Conservation (phyloP, 53 echinoderm and acorn worm genomes). For the Crossaster papposus region DNA sequence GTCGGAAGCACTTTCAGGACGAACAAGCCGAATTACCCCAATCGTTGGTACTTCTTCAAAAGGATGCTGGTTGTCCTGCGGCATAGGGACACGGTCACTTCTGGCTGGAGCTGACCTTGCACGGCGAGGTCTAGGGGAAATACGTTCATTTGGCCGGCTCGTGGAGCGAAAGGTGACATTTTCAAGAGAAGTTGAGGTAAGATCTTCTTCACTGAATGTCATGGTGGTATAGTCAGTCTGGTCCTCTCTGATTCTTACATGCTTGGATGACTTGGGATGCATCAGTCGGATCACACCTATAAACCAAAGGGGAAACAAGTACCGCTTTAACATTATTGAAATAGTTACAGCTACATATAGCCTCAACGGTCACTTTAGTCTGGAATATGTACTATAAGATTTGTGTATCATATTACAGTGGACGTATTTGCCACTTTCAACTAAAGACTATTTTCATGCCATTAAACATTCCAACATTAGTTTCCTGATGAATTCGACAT, state of each 20-base stretch:
- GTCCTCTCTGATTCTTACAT: slow-evolving; percentile 52
- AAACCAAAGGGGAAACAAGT: background rate
- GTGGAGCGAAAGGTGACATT: slow-evolving; percentile 33
- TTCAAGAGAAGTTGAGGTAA: slow-evolving; percentile 11
- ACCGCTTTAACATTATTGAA: background rate
- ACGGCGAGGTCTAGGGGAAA: slow-evolving; percentile 33
- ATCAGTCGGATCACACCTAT: slow-evolving; percentile 60
- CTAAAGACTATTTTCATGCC: background rate
- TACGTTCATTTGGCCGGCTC: slow-evolving; percentile 41
- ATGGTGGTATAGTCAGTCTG: slow-evolving; percentile 8
- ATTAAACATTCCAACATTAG: background rate
- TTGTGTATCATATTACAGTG: background rate
- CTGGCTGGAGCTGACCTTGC: slow-evolving; percentile 59
- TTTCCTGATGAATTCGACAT: too few relatives aligned
- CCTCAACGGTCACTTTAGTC: too few relatives aligned
- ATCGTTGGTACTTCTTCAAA: slow-evolving; percentile 55
- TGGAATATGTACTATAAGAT: too few relatives aligned
- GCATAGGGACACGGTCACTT: background rate
- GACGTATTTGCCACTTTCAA: too few relatives aligned
- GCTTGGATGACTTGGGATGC: slow-evolving; percentile 56
- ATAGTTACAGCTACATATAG: background rate
- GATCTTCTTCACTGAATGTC: slow-evolving; percentile 52
- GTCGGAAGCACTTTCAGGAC: slow-evolving; percentile 39
- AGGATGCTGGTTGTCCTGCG: background rate
- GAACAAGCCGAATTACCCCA: slow-evolving; percentile 59